Evolutionary conservation across 2,113 vertebrate genomes (phyloP).

Genomic region (Lagopus muta): DNA sequence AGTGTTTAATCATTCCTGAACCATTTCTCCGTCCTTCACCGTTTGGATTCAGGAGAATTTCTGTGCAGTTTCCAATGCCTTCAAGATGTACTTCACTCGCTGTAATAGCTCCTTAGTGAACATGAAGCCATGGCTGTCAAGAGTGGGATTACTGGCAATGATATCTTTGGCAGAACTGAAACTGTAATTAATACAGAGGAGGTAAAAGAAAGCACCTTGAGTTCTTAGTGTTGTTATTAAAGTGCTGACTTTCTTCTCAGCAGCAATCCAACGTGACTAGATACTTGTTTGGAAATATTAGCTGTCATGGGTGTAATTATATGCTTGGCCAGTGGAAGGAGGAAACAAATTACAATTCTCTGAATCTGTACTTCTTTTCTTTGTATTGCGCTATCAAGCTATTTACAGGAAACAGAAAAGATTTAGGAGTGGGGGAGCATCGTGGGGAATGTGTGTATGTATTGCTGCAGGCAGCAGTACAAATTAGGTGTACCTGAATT

Average conservation of each 20-base stretch:
- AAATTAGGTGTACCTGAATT: neutral
- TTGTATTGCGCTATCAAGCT: neutral
- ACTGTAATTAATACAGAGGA: neutral
- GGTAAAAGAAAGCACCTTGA: neutral
- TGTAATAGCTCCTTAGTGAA: neutral
- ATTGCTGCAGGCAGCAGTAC: neutral
- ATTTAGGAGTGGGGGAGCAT: neutral
- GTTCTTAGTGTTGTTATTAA: neutral
- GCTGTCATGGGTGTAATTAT: neutral
- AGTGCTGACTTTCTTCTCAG: neutral
- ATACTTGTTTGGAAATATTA: neutral
- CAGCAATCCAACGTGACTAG: neutral
- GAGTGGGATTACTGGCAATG: neutral
- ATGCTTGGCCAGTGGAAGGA: neutral
- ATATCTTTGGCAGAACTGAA: constrained; percentile 1
- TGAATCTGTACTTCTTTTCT: neutral
- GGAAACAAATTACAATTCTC: neutral
- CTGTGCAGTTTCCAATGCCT: rapidly evolving
- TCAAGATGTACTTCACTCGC: neutral
- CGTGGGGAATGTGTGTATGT: neutral
- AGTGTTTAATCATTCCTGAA: neutral
- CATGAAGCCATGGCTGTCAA: neutral
- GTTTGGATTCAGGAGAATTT: neutral
- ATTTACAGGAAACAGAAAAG: neutral
- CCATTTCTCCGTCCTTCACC: neutral